Base-by-base conservation (phyloP, 1,140 invertebrate species). In the Sogatella furcifera region DNA sequence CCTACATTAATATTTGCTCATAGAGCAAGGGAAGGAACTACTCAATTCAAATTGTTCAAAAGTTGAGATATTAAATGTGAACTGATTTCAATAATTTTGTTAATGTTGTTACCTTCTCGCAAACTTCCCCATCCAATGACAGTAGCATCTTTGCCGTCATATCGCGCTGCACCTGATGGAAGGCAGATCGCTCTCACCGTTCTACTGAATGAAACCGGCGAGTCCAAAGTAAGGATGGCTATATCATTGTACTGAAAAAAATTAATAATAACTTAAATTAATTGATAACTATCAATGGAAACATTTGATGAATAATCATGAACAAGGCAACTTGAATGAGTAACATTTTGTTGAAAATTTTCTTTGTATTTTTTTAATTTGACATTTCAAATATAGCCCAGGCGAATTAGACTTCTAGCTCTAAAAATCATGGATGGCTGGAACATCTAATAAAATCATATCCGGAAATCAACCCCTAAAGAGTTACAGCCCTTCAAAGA, bases 121-220 rank as follows among this genome's bases (percentile, higher is more conserved):
- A 91, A 74, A 69, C 86, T 89, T 21, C 88, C 87, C 89, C 88
- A 92, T 10, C 89, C 90, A 54, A 90, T 89, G 5, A 92, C 90
- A 0, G 88, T 91, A 1, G 82, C 89, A 1, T 79, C 78, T 61
- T 81, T 79, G 28, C 86, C 85, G 46, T 81, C 73, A 67, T 86
- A 89, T 5, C 79, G 70, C 65, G 77, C 70, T 19, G 75, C 71
- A 1, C 81, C 80, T 13, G 75, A 72, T 2, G 90, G 88, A 58
- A 95, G 75, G 69, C 92, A 95, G 49, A 95, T 83, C 0, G 92
- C 88, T 61, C 87, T 79, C 53, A 95, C 84, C 67, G 84, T 81
- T 58, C 82, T 79, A 1, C 80, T 82, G 71, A 86, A 94, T 52
- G 79, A 74, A 1, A 95, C 85, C 0, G 89, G 84, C 56, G 83